Conservation (phyloP, 2,888 invertebrate genomes). For the Lepas anatifera region DNA sequence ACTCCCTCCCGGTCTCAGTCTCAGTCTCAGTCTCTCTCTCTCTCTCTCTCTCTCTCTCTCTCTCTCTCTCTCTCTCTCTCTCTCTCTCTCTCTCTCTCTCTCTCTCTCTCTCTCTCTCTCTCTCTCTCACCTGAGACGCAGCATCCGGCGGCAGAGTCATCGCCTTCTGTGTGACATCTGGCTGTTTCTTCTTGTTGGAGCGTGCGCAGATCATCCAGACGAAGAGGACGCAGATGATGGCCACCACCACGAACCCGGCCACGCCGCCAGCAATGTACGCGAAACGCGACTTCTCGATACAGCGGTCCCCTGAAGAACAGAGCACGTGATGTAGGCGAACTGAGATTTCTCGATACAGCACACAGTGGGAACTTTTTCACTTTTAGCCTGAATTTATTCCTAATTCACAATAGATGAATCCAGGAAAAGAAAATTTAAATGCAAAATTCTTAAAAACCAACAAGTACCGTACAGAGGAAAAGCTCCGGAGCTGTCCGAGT, state of each 20-base stretch:
- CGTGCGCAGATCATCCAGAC: slow-evolving; percentile 93
- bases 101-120: too few relatives aligned
- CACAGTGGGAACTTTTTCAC: too few relatives aligned
- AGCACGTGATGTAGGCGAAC: slow-evolving; percentile 86
- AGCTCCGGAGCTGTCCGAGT: not conserved
- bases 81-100: too few relatives aligned
- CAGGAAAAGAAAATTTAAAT: not conserved
- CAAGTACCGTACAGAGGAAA: not conserved
- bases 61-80: too few relatives aligned
- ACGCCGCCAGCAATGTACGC: slow-evolving; percentile 91
- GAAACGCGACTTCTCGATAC: slow-evolving; percentile 65
- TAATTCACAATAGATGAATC: not conserved
- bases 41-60: too few relatives aligned
- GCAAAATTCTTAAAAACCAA: not conserved
- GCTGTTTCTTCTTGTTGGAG: slow-evolving; percentile 24
- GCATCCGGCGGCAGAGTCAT: slow-evolving; percentile 1
- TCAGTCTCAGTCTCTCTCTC: not conserved
- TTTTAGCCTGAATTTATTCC: too few relatives aligned
- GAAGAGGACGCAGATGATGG: slow-evolving; percentile 78
- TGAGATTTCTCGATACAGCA: slow-evolving; percentile 54
- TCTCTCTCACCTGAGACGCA: not conserved
- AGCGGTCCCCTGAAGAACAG: not conserved
- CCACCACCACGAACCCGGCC: slow-evolving; percentile 83
- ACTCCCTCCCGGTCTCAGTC: too few relatives aligned
- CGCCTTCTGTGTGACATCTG: slow-evolving; percentile 13